phyloP scores from a whole-genome alignment of 2,888 invertebrate genomes.

The Pollenia griseotomentosa region DNA sequence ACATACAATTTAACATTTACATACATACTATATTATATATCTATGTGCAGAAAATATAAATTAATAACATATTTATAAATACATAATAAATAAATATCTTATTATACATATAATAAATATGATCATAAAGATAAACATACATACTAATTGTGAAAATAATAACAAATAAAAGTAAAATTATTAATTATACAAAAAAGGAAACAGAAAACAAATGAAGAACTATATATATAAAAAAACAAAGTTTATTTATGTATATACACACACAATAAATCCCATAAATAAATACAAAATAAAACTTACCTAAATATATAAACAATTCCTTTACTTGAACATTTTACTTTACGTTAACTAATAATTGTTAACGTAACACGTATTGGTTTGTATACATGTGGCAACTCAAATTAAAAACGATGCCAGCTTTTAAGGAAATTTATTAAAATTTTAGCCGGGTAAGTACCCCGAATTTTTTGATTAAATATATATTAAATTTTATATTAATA shows the following conservation, averaged over 20 bases:
- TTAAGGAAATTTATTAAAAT: too few relatives aligned
- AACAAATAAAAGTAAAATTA: conserved; percentile 47
- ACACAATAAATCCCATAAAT: conserved; percentile 68
- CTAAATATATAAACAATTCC: conserved; percentile 21
- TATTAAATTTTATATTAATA: too few relatives aligned
- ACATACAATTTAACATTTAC: conserved; percentile 53
- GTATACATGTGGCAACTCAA: too few relatives aligned
- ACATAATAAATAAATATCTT: conserved; percentile 43
- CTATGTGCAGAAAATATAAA: conserved; percentile 59
- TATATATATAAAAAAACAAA: conserved; percentile 42
- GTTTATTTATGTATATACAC: conserved; percentile 72
- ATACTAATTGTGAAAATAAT: conserved; percentile 54
- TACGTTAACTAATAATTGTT: too few relatives aligned
- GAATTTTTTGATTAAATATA: too few relatives aligned
- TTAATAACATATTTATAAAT: conserved; percentile 58
- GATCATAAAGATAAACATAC: conserved; percentile 61
- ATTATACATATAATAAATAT: conserved; percentile 58
- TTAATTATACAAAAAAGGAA: conserved; percentile 59
- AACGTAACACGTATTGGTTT: too few relatives aligned
- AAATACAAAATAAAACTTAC: conserved; percentile 68
- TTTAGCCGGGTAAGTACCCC: too few relatives aligned
- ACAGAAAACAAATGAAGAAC: conserved; percentile 34
- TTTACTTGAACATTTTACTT: too few relatives aligned
- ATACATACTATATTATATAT: conserved; percentile 46
- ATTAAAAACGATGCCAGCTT: too few relatives aligned